Percentiles rank a stretch among this genome's conserved stretches.
These are phyloP conservation scores for Chaetoderma sp. DNA, from an alignment of 2,888 invertebrate genomes.

Conservation along the genomic window DNA sequence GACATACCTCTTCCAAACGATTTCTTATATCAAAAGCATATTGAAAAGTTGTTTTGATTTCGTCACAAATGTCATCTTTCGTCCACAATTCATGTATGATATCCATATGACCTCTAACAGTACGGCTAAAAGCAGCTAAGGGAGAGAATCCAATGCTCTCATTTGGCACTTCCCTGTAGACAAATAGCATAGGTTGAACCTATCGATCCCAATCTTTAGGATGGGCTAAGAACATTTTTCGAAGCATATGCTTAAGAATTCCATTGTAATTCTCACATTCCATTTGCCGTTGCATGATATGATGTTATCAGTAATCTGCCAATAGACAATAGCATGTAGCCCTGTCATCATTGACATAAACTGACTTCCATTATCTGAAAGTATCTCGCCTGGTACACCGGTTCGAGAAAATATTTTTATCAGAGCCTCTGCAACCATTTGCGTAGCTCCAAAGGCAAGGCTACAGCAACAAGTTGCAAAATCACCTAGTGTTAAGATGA, in stretches of 20 bases:
- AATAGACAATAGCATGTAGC: neutral
- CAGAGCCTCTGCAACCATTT: no score
- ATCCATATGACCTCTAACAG: conserved; percentile 1
- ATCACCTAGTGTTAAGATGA: no score
- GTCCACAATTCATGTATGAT: conserved; percentile 1
- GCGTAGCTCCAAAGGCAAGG: no score
- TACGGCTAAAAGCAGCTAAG: neutral
- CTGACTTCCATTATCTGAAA: conserved; percentile 8
- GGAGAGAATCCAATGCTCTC: conserved; percentile 8
- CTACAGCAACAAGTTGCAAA: no score
- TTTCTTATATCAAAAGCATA: neutral
- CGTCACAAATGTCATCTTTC: no score
- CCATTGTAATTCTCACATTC: conserved; percentile 8
- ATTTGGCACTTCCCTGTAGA: conserved; percentile 15
- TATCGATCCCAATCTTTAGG: conserved; percentile 2
- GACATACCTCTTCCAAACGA: no score
- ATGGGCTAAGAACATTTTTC: neutral
- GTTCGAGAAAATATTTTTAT: no score
- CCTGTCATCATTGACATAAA: conserved; percentile 9
- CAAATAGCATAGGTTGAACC: conserved; percentile 6
- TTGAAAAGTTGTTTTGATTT: neutral
- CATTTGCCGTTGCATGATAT: conserved; percentile 1
- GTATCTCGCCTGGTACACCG: no score
- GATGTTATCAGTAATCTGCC: neutral
- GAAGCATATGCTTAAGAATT: conserved; percentile 7